phyloP scores from a whole-genome alignment of 2,797 vertebrate genomes.

The Sarcoramphus papa region DNA sequence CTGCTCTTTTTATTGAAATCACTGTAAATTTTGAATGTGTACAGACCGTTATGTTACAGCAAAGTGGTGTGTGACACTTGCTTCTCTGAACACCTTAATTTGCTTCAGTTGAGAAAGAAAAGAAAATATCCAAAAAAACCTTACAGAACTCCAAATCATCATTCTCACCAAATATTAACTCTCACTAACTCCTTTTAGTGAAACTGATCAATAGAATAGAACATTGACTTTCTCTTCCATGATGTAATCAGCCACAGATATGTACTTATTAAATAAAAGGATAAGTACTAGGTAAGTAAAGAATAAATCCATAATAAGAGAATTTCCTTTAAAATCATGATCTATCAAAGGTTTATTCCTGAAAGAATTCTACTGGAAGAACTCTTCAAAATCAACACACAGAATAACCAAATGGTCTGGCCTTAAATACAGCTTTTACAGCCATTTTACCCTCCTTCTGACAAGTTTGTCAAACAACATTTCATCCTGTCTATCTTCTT shows the following conservation, averaged over 20 bases:
- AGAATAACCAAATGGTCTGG: neutral
- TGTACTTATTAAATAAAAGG: neutral
- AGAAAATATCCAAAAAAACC: neutral
- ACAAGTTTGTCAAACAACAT: neutral
- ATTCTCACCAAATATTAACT: neutral
- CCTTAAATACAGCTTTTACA: neutral
- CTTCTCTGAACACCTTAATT: neutral
- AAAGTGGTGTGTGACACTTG: neutral
- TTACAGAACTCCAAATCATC: neutral
- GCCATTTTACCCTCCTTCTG: neutral
- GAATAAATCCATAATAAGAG: neutral
- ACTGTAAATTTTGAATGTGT: neutral
- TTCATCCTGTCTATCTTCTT: neutral
- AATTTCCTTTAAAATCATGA: neutral
- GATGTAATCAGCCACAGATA: neutral
- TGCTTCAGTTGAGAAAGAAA: neutral
- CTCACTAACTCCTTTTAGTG: neutral
- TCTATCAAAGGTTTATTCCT: neutral
- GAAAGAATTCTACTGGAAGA: neutral
- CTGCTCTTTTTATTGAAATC: neutral
- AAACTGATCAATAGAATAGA: neutral
- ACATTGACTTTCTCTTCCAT: neutral
- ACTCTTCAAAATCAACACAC: neutral
- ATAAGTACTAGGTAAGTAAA: neutral
- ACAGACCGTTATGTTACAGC: accelerated